Base-by-base conservation (phyloP, 2,797 vertebrate genomes). In the Thripadectes ignobilis region DNA sequence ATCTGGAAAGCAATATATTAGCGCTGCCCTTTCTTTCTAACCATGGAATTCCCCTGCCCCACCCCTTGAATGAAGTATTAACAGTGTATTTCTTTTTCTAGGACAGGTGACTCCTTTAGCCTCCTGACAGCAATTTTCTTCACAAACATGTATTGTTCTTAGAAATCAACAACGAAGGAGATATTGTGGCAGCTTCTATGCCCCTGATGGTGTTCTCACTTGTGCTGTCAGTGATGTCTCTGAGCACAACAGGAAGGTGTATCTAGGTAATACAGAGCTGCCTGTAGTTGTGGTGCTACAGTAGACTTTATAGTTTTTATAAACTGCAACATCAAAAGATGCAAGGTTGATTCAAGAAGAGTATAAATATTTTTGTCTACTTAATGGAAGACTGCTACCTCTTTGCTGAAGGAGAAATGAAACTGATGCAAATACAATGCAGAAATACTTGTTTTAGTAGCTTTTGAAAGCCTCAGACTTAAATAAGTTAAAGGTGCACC, bases 211-310 rank as follows among this genome's bases (percentile, higher is more conserved):
- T 17, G 92, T 63, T 1, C 73, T 97, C 48, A 98, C 96, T 10
- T 97, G 97, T 97, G 95, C 98, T 62, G 18, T 98, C 95, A 98
- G 97, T n/a, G 97, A 98, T 34, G 96, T 97, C 27, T 98, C 98
- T 97, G 98, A 98, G 95, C 97, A 98, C 6, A 3, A 83, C 8
- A 95, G 97, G 24, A 96, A 97, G 58, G 94, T 97, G 2, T 97
- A 97, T 65, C 81, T 98, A 92, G 98, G 97, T 39, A 98, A 87
- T 91, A 98, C 95, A 24, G 96, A 98, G 77, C 82, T 98, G 92
- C 97, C 97, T 2, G 98, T 98, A 93, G 95, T 98, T 57, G 92
- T 97, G 30, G 79, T 98, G 43, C 91, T 98, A 62, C 92, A 98
- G 19, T 58, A 38, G 63, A 36, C 13, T 14, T n/a, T 1, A 15